Base-by-base conservation (phyloP, 2,888 invertebrate species). In the Polyommatus iphigenia region DNA sequence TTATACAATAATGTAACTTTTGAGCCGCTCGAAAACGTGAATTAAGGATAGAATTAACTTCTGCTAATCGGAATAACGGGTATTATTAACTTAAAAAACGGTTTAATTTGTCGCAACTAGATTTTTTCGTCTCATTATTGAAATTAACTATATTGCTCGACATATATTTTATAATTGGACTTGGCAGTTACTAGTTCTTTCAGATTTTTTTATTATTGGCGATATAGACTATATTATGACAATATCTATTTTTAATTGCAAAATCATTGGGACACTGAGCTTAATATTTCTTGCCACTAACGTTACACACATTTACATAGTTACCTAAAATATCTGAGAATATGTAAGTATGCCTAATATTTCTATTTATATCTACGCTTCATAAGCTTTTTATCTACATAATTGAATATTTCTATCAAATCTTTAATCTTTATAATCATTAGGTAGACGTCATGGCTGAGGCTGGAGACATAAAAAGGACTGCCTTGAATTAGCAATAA, bases 281-380 rank as follows among this genome's bases (percentile, higher is more conserved):
- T 67, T 67, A 4, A 20, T 62, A 6, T 29, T 32, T 29, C 29
- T 32, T 32, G 29, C 18, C 13, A 67, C 29, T 67, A 32, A 67
- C 15, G 29, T 4, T 29, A 67, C 29, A 67, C 67, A 67, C 67
- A 67, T 18, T 46, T 32, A 67, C 67, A 67, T 15, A 67, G 15
- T 18, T 54, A 54, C 8, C 24, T 62, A 24, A 18, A 67, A 29
- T 67, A 15, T 67, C 5, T 67, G 67, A 32, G 67, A 13, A 15
- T 67, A 67, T 67, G 67, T 67, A 67, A 67, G 67, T 67, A 67
- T 67, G 67, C 67, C 15, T 29, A 15, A 67, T 29, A 67, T 67
- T 67, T 54, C 18, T 54, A 54, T 54, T 15, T 32, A 24, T 24
- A 24, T 62, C 62, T 4, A 67, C 67, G 67, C 67, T 67, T 67